Conservation (phyloP, 2,888 invertebrate species). For the Cactoblastis cactorum region DNA sequence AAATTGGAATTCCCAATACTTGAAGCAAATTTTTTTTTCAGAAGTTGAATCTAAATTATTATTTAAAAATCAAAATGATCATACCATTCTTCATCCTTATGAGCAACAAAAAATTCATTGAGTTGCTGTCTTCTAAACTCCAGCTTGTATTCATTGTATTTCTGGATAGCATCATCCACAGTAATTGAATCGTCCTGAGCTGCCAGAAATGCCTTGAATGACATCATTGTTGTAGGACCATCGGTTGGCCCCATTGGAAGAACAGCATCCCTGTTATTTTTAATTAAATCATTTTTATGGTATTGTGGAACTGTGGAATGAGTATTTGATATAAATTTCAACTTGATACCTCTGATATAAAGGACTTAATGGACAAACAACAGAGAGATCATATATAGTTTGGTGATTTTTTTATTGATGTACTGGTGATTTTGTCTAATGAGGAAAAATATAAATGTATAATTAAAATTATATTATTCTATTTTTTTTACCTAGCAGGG, state of each 20-base stretch:
- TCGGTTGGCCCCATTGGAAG: slow-evolving; percentile 71
- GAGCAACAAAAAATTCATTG: slow-evolving; percentile 98
- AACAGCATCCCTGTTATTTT: slow-evolving; percentile 68
- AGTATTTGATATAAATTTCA: too few species aligned
- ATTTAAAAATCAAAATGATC: slow-evolving; percentile 41
- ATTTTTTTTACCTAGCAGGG: slow-evolving; percentile 65
- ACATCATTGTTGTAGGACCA: slow-evolving; percentile 97
- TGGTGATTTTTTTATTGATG: too few species aligned
- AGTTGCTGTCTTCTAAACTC: slow-evolving; percentile 98
- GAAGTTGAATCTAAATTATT: slow-evolving; percentile 10
- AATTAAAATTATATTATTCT: too few species aligned
- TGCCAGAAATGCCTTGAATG: slow-evolving; percentile 96
- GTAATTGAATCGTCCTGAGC: slow-evolving; percentile 99
- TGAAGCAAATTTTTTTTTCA: slow-evolving; percentile 12
- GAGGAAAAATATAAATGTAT: too few species aligned
- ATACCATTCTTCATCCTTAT: slow-evolving; percentile 99
- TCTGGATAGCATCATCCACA: slow-evolving; percentile 96
- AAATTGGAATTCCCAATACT: slow-evolving; percentile 19
- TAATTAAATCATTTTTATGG: too few species aligned
- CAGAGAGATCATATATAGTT: too few species aligned
- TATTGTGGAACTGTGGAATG: too few species aligned
- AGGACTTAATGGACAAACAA: too few species aligned
- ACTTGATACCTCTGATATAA: too few species aligned
- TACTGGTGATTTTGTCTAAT: too few species aligned
- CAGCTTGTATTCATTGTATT: slow-evolving; percentile 98